phyloP scores from a whole-genome alignment of 2,888 invertebrate genomes.

The Limnephilus lunatus region DNA sequence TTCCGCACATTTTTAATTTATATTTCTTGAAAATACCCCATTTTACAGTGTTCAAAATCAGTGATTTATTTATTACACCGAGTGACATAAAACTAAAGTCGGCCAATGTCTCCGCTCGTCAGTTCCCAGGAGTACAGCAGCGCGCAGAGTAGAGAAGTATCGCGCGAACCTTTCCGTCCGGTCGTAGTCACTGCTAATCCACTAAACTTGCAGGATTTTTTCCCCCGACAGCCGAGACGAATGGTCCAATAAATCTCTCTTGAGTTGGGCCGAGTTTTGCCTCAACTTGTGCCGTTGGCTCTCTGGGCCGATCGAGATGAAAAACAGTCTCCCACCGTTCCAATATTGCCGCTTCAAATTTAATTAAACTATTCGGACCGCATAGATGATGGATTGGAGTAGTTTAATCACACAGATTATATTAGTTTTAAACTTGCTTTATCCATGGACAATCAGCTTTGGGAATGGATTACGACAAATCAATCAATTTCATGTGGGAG shows the following conservation, averaged over 20 bases:
- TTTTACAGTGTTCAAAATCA: background rate
- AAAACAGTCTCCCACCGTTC: slow-evolving; percentile 27
- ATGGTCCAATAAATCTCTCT: slow-evolving; percentile 50
- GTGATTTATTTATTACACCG: background rate
- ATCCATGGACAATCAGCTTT: background rate
- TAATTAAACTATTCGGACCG: slow-evolving; percentile 18
- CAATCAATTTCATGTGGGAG: background rate
- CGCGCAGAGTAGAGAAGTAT: background rate
- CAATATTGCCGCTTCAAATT: slow-evolving; percentile 16
- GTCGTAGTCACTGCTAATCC: slow-evolving; percentile 35
- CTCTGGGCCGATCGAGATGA: slow-evolving; percentile 7
- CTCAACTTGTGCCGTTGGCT: background rate
- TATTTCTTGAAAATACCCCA: background rate
- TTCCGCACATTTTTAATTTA: no score
- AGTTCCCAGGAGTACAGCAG: background rate
- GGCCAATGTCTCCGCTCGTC: background rate
- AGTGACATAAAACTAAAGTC: background rate
- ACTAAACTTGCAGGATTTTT: slow-evolving; percentile 45
- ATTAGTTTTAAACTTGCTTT: background rate
- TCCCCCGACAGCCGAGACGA: slow-evolving; percentile 40
- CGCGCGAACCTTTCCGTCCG: background rate
- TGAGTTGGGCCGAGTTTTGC: slow-evolving; percentile 12
- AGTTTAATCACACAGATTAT: background rate
- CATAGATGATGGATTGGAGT: background rate
- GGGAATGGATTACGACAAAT: background rate